Conservation (phyloP, 2,797 vertebrate species). For the Erpetoichthys calabaricus region DNA sequence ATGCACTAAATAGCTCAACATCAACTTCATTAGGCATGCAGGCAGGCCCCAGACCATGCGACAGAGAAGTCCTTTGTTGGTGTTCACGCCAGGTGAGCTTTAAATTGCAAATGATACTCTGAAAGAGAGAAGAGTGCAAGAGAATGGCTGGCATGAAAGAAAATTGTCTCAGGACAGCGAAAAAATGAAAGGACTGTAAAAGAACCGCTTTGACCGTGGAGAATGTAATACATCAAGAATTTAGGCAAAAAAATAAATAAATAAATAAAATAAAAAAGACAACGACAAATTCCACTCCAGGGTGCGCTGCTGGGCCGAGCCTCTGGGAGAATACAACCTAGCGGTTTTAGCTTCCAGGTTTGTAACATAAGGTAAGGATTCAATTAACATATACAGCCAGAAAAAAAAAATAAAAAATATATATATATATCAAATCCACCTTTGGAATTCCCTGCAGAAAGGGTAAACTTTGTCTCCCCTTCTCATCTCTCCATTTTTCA, state of each 20-base stretch:
- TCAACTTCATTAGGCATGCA: conserved; percentile 90
- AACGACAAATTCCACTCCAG: conserved; percentile 53
- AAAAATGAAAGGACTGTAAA: conserved; percentile 76
- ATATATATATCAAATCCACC: neutral
- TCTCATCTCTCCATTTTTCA: no score
- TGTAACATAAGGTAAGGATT: conserved; percentile 18
- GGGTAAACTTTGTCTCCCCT: no score
- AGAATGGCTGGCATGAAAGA: conserved; percentile 54
- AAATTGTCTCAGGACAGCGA: conserved; percentile 69
- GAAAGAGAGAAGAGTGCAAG: conserved; percentile 63
- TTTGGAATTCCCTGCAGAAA: no score
- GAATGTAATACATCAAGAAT: conserved; percentile 83
- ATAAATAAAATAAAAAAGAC: no score
- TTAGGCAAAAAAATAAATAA: conserved; percentile 32
- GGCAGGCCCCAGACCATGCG: conserved; percentile 72
- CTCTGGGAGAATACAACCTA: no score
- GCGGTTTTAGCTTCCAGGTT: no score
- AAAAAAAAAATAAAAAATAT: conserved; percentile 12
- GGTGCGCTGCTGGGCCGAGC: conserved; percentile 18
- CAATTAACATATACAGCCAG: conserved; percentile 20
- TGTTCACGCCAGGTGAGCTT: conserved; percentile 95
- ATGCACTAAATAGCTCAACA: conserved; percentile 94
- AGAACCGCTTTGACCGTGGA: conserved; percentile 73
- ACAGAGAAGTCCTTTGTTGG: conserved; percentile 79
- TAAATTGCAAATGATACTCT: conserved; percentile 98